Evolutionary conservation across 2,113 vertebrate genomes (phyloP).

Genomic region (Pomatorhinus ruficollis): DNA sequence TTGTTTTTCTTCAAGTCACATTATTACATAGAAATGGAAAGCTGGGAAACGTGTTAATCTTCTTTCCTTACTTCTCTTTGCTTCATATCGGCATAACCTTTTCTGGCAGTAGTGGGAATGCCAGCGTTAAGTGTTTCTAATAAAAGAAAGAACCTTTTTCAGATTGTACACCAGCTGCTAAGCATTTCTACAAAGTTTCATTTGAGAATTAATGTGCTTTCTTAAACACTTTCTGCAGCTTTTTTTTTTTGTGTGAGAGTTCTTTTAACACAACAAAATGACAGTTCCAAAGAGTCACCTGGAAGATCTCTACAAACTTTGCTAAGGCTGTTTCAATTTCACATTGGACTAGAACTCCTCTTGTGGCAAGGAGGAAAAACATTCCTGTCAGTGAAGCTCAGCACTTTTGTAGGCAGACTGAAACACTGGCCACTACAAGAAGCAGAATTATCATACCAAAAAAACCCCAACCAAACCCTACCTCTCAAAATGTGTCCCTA

Average conservation of each 20-base stretch:
- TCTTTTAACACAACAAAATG: background rate
- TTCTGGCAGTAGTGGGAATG: background rate
- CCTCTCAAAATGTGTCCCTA: background rate
- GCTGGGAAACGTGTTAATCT: background rate
- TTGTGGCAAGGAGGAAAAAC: background rate
- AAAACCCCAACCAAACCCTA: accelerated
- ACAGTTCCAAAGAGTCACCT: background rate
- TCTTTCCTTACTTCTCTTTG: background rate
- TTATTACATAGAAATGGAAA: background rate
- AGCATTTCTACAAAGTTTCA: background rate
- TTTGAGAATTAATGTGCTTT: slow-evolving; percentile 5
- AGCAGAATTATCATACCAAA: background rate
- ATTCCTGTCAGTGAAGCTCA: background rate
- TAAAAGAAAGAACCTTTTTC: slow-evolving; percentile 47
- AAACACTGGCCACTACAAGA: background rate
- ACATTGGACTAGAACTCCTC: background rate
- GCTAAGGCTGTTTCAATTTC: background rate
- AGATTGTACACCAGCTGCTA: slow-evolving; percentile 19
- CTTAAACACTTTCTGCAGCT: background rate
- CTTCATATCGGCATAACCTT: slow-evolving; percentile 4
- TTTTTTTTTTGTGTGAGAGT: background rate
- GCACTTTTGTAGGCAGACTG: background rate
- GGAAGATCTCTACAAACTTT: background rate
- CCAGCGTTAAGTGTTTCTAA: slow-evolving; percentile 33
- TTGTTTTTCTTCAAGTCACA: background rate